Conservation (phyloP, 2,113 vertebrate species). For the Actenoides hombroni region DNA sequence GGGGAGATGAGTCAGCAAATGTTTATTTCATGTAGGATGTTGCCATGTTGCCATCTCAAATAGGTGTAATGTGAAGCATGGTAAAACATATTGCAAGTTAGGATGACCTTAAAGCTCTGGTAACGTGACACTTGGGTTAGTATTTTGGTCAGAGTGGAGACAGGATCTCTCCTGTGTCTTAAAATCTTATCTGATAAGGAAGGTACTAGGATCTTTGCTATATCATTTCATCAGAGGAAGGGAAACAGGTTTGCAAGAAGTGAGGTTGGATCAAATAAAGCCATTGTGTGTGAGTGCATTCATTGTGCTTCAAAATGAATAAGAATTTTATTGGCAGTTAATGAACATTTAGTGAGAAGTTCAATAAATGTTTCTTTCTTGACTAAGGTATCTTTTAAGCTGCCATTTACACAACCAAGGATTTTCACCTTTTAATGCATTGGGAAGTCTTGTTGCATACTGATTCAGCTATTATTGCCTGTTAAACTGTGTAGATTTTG, state of each 20-base stretch:
- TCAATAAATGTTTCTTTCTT: slow-evolving; percentile 22
- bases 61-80: neutral
- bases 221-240: neutral
- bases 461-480: slow-evolving; percentile 22
- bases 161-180: neutral
- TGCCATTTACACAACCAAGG: slow-evolving; percentile 7
- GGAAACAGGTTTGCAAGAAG: neutral
- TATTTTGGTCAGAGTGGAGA: slow-evolving; percentile 1
- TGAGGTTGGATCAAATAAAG: neutral
- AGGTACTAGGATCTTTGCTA: neutral
- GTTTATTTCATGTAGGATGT: neutral
- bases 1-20: neutral
- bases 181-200: slow-evolving; percentile 2
- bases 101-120: neutral
- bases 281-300: neutral
- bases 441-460: neutral
- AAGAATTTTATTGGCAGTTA: slow-evolving; percentile 15
- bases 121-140: neutral
- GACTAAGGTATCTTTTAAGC: slow-evolving; percentile 30
- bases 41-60: neutral
- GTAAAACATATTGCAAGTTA: neutral
- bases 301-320: neutral
- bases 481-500: slow-evolving; percentile 16
- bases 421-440: neutral
- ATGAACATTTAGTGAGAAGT: neutral